Evolutionary conservation across 2,888 invertebrate genomes (phyloP).

Genomic region (Epirrhoe tristata): DNA sequence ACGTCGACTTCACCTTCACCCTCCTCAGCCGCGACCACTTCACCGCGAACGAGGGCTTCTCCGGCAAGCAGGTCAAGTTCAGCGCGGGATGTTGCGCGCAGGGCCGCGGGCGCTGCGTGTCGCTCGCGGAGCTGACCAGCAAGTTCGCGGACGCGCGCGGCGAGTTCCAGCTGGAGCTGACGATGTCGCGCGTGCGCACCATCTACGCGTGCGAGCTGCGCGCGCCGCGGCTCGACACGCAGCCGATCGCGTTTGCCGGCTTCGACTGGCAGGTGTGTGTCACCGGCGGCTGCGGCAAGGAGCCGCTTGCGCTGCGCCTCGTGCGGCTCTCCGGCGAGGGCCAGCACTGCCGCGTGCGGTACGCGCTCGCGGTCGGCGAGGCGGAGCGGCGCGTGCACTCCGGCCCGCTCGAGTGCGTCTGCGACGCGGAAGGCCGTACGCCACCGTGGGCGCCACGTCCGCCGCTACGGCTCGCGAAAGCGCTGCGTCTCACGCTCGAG

Average conservation of each 20-base stretch:
- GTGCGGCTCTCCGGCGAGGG: constrained; percentile 92
- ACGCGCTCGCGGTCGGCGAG: constrained; percentile 89
- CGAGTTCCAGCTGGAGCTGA: constrained; percentile 92
- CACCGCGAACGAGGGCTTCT: constrained; percentile 92
- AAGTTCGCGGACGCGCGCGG: constrained; percentile 92
- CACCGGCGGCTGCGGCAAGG: constrained; percentile 86
- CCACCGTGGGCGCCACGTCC: constrained; percentile 89
- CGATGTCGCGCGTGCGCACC: constrained; percentile 90
- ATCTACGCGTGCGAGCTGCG: constrained; percentile 90
- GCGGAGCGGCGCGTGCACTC: constrained; percentile 88
- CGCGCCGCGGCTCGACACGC: constrained; percentile 84
- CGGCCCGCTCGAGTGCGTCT: constrained; percentile 89
- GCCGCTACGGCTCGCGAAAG: constrained; percentile 86
- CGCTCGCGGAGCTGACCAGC: constrained; percentile 88
- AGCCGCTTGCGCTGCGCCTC: constrained; percentile 84
- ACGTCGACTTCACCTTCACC: constrained; percentile 93
- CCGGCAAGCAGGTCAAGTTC: constrained; percentile 90
- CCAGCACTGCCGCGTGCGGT: constrained; percentile 91
- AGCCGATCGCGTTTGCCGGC: constrained; percentile 90
- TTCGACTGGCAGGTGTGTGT: constrained; percentile 93
- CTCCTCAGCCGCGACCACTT: constrained; percentile 93
- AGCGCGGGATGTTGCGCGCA: constrained; percentile 89
- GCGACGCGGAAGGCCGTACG: constrained; percentile 89
- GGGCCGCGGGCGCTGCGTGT: constrained; percentile 90
- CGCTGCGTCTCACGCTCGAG: constrained; percentile 89